Evolutionary conservation across 2,888 invertebrate species (phyloP).

Genomic region (Choreutis nemorana): DNA sequence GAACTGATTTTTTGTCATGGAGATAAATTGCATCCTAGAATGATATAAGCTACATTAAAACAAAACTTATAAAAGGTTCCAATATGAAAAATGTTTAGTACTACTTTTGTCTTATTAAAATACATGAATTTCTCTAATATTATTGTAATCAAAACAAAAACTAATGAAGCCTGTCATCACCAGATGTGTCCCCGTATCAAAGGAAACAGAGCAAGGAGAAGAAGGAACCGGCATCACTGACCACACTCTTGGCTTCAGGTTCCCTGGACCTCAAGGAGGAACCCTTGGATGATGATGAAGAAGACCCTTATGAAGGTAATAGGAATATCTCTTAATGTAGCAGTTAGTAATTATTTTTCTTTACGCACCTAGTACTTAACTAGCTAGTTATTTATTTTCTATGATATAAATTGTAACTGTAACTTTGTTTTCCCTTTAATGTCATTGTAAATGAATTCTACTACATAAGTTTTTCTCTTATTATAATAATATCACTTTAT

Average conservation of each 20-base stretch:
- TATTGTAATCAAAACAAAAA: no score
- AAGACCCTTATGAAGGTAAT: conserved; percentile 15
- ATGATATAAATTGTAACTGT: no score
- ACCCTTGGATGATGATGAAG: conserved; percentile 23
- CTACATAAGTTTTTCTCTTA: background rate
- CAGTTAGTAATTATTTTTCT: no score
- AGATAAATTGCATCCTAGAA: no score
- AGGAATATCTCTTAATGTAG: no score
- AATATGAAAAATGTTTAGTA: no score
- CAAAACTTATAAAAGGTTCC: no score
- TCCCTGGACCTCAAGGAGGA: conserved; percentile 35
- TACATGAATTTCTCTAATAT: background rate
- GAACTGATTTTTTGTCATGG: no score
- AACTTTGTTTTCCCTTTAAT: background rate
- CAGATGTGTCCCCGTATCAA: conserved; percentile 49
- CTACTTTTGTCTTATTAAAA: background rate
- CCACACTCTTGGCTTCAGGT: conserved; percentile 31
- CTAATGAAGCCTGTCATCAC: background rate
- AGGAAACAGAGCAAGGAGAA: conserved; percentile 37
- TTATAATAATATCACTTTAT: background rate
- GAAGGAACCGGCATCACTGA: conserved; percentile 35
- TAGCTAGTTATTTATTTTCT: no score
- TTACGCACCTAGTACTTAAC: no score
- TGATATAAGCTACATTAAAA: no score
- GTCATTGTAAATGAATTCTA: background rate